A percentile compares a stretch with the other conserved stretches of the same genome.
phyloP scores from a whole-genome alignment of 2,113 vertebrate genomes.

The Vanacampus margaritifer region DNA sequence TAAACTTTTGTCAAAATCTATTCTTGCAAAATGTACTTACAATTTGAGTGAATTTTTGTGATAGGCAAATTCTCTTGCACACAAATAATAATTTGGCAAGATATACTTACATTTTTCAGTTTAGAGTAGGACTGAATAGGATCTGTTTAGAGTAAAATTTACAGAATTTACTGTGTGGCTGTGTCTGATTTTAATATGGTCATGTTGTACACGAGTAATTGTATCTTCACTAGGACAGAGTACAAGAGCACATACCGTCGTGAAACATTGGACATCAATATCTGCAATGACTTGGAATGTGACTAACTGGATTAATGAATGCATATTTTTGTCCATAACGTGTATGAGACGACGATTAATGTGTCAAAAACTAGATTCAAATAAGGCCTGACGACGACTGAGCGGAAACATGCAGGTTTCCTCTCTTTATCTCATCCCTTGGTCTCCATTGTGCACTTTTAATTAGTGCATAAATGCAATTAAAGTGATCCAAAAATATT shows the following conservation, averaged over 20 bases:
- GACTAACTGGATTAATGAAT: background rate
- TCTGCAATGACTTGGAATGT: background rate
- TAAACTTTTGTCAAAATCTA: too few relatives aligned
- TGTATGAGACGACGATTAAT: background rate
- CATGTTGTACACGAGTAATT: background rate
- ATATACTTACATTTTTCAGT: too few relatives aligned
- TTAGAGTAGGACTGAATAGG: too few relatives aligned
- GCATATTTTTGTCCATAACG: background rate
- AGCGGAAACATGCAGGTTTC: background rate
- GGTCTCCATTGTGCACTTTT: background rate
- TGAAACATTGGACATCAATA: background rate
- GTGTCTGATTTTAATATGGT: too few relatives aligned
- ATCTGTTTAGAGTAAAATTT: too few relatives aligned
- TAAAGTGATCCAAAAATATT: slow-evolving; percentile 2
- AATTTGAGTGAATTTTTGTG: too few relatives aligned
- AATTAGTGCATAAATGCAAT: slow-evolving; percentile 14
- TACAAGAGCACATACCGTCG: background rate
- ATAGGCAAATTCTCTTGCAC: too few relatives aligned
- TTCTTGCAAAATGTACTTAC: too few relatives aligned
- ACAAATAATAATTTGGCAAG: too few relatives aligned
- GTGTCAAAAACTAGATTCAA: background rate
- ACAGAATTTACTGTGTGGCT: too few relatives aligned
- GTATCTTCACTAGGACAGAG: background rate
- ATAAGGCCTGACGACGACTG: background rate
- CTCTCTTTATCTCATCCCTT: background rate